Evolutionary conservation across 2,113 vertebrate species (phyloP).

Genomic region (Elaphurus davidianus): DNA sequence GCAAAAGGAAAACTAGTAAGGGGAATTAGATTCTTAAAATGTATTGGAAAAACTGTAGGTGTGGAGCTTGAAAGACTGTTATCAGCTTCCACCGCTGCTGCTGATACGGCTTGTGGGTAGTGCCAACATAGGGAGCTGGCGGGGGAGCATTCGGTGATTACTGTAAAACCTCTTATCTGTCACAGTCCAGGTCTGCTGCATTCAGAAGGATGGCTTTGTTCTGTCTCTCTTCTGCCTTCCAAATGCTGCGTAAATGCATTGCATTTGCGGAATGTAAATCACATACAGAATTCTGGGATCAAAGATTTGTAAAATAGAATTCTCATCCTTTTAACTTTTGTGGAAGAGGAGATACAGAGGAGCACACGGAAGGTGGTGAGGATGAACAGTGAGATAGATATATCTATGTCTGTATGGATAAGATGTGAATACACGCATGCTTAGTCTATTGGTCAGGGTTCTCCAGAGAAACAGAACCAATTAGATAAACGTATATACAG

Average conservation of each 20-base stretch:
- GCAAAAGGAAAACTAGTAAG: not conserved
- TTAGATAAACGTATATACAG: not conserved
- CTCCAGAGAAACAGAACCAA: not conserved
- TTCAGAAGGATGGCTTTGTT: not conserved
- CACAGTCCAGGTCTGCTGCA: not conserved
- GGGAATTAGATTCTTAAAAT: not conserved
- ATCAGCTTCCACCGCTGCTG: not conserved
- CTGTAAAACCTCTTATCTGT: not conserved
- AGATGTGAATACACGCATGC: not conserved
- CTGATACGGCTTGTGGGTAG: not conserved
- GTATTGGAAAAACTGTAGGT: not conserved
- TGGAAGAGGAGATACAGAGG: not conserved
- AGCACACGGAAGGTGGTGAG: not conserved
- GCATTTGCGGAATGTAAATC: not conserved
- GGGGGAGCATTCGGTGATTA: not conserved
- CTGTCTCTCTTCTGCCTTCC: not conserved
- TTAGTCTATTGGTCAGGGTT: not conserved
- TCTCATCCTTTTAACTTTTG: not conserved
- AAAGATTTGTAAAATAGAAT: not conserved
- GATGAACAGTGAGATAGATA: not conserved
- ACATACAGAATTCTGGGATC: not conserved
- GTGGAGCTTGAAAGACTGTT: not conserved
- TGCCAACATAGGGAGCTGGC: not conserved
- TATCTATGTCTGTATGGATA: not conserved
- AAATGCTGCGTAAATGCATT: not conserved